These are phyloP conservation scores for Hafferia zeledoni DNA, from an alignment of 2,797 vertebrate species.

Conservation along the genomic window DNA sequence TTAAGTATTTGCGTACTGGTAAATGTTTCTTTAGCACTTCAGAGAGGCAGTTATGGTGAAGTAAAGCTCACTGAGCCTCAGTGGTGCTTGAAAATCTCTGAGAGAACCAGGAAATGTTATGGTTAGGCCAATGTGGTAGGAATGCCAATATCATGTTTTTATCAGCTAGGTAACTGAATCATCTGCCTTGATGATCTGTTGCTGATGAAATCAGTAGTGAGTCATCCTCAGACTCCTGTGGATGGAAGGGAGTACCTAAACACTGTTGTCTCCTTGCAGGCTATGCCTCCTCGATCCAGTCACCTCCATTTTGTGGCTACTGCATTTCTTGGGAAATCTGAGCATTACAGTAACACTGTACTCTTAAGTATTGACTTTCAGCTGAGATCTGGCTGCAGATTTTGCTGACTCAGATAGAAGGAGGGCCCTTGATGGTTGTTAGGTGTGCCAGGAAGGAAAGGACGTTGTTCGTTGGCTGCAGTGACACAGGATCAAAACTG, in stretches of 20 bases:
- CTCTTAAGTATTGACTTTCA: not conserved
- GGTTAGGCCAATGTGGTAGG: not conserved
- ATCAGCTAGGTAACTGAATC: not conserved
- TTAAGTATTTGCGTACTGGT: not conserved
- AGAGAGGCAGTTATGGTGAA: not conserved
- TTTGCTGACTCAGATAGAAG: not conserved
- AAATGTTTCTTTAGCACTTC: not conserved
- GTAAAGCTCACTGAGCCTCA: not conserved
- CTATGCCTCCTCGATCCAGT: not conserved
- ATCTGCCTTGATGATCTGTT: not conserved
- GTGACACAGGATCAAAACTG: not conserved
- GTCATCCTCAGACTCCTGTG: not conserved
- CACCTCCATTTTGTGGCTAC: not conserved
- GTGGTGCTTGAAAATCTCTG: not conserved
- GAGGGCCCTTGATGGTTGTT: not conserved
- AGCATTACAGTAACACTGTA: not conserved
- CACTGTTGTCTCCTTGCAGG: not conserved
- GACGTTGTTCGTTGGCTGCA: not conserved
- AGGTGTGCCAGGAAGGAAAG: not conserved
- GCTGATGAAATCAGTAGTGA: not conserved
- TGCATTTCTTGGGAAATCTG: not conserved
- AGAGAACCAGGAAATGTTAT: not conserved
- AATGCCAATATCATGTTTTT: not conserved
- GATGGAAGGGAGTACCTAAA: not conserved
- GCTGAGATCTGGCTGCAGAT: not conserved